A percentile compares a stretch with the other conserved stretches of the same genome.
These are phyloP conservation scores for Xyrichtys novacula DNA, from an alignment of 2,797 vertebrate species.

Conservation along the genomic window DNA sequence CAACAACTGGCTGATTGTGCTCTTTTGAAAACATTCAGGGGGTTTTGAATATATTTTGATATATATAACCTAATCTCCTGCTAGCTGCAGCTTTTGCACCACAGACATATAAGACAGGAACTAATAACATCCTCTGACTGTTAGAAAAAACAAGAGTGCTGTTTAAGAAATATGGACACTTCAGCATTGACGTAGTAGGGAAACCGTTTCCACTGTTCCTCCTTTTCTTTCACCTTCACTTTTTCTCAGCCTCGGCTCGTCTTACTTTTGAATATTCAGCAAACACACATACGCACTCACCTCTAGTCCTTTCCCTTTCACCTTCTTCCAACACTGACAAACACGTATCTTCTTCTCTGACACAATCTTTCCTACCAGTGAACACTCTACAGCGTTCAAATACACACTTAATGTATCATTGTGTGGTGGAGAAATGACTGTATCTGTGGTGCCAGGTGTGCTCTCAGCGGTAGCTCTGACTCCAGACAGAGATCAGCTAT, in stretches of 20 bases:
- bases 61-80: no score
- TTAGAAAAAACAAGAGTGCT: no score
- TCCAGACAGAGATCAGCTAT: constrained; percentile 71
- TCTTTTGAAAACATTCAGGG: no score
- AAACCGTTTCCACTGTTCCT: constrained; percentile 30
- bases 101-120: no score
- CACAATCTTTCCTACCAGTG: constrained; percentile 15
- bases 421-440: constrained; percentile 57
- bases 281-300: constrained; percentile 7
- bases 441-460: constrained; percentile 75
- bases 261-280: constrained; percentile 44
- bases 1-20: no score
- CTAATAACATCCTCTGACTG: no score
- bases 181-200: not conserved
- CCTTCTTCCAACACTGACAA: constrained; percentile 46
- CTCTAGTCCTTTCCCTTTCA: constrained; percentile 40
- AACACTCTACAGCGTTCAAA: not conserved
- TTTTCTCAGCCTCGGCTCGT: constrained; percentile 11
- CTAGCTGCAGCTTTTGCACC: no score
- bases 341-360: constrained; percentile 38
- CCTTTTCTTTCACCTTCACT: constrained; percentile 21
- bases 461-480: constrained; percentile 75
- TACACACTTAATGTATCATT: constrained; percentile 18
- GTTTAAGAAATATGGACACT: no score
- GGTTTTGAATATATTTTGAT: no score